phyloP scores from a whole-genome alignment of 2,888 invertebrate genomes.

The Hirtodrosophila alboralis region DNA sequence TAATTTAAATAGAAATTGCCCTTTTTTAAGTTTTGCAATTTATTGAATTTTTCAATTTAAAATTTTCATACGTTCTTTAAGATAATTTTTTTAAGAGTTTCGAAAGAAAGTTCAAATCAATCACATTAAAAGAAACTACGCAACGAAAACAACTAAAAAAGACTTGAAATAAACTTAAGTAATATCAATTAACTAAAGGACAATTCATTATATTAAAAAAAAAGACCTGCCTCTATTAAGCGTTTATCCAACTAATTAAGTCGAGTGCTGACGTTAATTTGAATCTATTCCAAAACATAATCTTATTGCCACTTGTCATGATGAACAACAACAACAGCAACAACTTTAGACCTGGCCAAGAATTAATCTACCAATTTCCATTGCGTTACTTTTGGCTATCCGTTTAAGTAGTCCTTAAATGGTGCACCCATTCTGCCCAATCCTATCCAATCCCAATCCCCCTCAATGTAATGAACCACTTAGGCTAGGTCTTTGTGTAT shows the following conservation, averaged over 20 bases:
- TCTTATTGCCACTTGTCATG: conserved; percentile 31
- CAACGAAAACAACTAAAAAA: no score
- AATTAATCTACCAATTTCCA: conserved; percentile 2
- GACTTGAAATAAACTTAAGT: not conserved
- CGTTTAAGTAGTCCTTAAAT: conserved; percentile 20
- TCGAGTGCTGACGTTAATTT: conserved; percentile 45
- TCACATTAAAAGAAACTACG: no score
- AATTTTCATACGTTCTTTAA: no score
- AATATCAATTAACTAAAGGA: conserved; percentile 9
- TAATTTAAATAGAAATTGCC: no score
- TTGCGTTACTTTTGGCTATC: conserved; percentile 8
- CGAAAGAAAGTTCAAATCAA: no score
- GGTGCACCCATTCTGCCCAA: no score
- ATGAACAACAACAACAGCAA: no score
- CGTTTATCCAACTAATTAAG: conserved; percentile 37
- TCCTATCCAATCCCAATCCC: no score
- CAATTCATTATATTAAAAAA: conserved; percentile 9
- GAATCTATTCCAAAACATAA: conserved; percentile 16
- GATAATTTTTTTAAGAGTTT: no score
- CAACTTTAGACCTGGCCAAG: not conserved
- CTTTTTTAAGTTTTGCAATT: no score
- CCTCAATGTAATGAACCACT: conserved; percentile 27
- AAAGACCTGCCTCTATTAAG: no score
- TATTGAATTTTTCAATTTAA: no score
- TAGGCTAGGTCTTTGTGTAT: conserved; percentile 8